Evolutionary conservation across 2,797 vertebrate genomes (phyloP).

Genomic region (Anas flavirostris): DNA sequence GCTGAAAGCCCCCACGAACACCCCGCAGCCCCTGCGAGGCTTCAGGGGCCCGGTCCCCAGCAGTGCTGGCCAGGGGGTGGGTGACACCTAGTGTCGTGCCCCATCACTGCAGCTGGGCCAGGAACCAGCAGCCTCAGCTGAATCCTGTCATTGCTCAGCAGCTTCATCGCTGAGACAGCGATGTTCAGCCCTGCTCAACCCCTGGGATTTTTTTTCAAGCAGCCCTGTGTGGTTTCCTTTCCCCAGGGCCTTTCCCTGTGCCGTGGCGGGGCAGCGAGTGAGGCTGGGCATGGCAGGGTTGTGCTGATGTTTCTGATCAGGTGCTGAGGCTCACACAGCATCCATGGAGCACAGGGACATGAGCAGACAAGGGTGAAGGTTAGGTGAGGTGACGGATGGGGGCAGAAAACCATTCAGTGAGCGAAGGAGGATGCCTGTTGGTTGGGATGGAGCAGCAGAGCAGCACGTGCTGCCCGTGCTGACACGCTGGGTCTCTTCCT

Average conservation of each 20-base stretch:
- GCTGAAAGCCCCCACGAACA: accelerated
- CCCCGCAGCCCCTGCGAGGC: accelerated
- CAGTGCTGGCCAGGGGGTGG: neutral
- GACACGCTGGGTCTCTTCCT: neutral
- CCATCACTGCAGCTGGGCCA: neutral
- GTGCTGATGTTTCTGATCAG: neutral
- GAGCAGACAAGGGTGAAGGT: neutral
- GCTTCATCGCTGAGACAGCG: neutral
- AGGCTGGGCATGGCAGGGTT: neutral
- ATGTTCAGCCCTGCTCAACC: neutral
- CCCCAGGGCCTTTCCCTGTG: no score
- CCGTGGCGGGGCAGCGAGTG: neutral
- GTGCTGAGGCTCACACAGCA: neutral
- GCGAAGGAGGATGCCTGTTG: neutral
- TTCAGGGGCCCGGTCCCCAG: neutral
- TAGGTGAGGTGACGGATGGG: neutral
- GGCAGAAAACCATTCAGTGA: neutral
- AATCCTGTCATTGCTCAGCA: neutral
- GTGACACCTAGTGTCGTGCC: constrained; percentile 65
- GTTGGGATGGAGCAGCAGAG: neutral
- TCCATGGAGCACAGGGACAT: neutral
- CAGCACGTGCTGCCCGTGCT: neutral
- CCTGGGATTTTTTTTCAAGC: neutral
- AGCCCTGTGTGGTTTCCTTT: neutral
- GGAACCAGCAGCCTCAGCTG: neutral